These are phyloP conservation scores for Hirudo medicinalis DNA, from an alignment of 1,140 invertebrate species.

Conservation along the genomic window DNA sequence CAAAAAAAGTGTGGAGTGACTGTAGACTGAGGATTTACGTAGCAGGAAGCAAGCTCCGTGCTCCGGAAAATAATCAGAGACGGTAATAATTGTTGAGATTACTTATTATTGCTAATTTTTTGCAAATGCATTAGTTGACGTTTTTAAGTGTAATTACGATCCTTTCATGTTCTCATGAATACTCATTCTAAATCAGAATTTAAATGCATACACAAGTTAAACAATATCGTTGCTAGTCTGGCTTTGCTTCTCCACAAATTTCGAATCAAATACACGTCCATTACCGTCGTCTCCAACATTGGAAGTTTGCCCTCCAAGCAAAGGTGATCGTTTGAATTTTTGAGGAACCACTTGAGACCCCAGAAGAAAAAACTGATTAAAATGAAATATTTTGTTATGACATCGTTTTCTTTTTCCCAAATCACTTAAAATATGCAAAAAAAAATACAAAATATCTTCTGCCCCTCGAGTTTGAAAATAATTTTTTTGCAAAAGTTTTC, in stretches of 20 bases:
- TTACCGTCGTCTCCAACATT: constrained; percentile 70
- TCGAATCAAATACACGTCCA: constrained; percentile 82
- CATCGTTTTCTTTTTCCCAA: too few relatives aligned
- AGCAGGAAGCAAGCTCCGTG: constrained; percentile 75
- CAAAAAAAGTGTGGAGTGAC: constrained; percentile 63
- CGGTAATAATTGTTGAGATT: constrained; percentile 51
- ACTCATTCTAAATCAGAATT: background rate
- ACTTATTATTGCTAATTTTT: background rate
- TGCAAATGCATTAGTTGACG: too few relatives aligned
- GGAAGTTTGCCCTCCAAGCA: constrained; percentile 43
- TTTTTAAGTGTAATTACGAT: background rate
- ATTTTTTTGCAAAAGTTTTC: too few relatives aligned
- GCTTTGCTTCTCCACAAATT: constrained; percentile 87
- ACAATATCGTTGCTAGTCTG: constrained; percentile 55
- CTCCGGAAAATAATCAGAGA: constrained; percentile 72
- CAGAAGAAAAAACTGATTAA: too few relatives aligned
- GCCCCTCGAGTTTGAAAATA: too few relatives aligned
- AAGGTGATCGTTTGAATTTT: too few relatives aligned
- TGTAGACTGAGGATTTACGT: constrained; percentile 82
- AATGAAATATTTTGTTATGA: too few relatives aligned
- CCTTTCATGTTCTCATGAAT: background rate
- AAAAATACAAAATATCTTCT: too few relatives aligned
- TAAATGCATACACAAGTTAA: background rate
- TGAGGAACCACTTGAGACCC: too few relatives aligned
- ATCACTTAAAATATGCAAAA: too few relatives aligned